Percentiles rank a stretch among this genome's conserved stretches.
These are phyloP conservation scores for Mobula hypostoma DNA, from an alignment of 2,113 vertebrate genomes.

Conservation along the genomic window DNA sequence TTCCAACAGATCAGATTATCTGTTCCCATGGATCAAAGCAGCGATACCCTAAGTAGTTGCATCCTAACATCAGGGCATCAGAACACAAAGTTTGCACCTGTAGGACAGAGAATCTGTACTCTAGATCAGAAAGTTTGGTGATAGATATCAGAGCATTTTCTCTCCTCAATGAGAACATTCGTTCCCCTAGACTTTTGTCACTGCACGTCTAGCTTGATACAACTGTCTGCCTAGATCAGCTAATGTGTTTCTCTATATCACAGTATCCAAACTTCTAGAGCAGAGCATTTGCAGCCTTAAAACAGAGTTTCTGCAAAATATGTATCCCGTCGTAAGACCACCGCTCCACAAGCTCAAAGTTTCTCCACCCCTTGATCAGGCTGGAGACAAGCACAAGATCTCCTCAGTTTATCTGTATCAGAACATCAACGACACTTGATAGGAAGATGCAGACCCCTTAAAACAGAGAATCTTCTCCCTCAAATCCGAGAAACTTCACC, in stretches of 20 bases:
- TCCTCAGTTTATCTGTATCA: background rate
- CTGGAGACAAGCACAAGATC: too few relatives aligned
- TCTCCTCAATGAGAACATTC: background rate
- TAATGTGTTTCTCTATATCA: background rate
- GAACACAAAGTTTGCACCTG: too few relatives aligned
- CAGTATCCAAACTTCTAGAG: background rate
- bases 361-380: background rate
- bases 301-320: too few relatives aligned
- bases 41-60: too few relatives aligned
- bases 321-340: too few relatives aligned
- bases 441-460: background rate
- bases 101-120: too few relatives aligned
- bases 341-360: background rate
- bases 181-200: background rate
- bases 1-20: too few relatives aligned
- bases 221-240: background rate
- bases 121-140: too few relatives aligned
- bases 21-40: too few relatives aligned
- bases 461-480: background rate
- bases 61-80: too few relatives aligned
- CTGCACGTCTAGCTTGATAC: too few relatives aligned
- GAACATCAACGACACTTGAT: background rate
- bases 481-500: background rate
- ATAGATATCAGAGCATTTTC: background rate
- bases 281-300: background rate